Evolutionary conservation across 2,113 vertebrate genomes (phyloP), one percentile per base, ranked within the genome.

Genomic region (Balaeniceps rex): DNA sequence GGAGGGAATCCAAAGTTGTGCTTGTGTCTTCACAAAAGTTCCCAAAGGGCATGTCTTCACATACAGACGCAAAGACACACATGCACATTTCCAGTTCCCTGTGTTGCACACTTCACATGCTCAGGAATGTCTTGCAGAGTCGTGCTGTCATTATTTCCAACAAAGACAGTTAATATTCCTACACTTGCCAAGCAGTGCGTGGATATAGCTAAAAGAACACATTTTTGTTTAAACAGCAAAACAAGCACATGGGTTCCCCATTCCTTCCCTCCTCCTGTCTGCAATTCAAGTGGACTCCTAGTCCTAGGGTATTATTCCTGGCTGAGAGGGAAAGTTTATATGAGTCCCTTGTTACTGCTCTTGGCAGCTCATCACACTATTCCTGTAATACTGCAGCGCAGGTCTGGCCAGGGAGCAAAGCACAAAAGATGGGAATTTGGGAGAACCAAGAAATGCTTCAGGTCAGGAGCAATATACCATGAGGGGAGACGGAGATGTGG

Each of bases 351-450:
- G 92, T 94, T 97, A 88, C 46, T 29, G 69, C 57, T 91, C 66
- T 97, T 97, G 97, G 97, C 96, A 96, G 92, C 82, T 83, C 85
- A 88, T 95, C 93, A 91, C 55, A 74, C 71, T 94, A 6, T 91
- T 96, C 85, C 88, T 96, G 54, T 93, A 96, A 87, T 80, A 52
- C 72, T 92, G 69, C 82, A 96, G 93, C 51, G 36, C 61, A 91
- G 76, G 77, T 92, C 93, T 97, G 89, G 89, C 81, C 29, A 11
- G 87, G 65, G 82, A 93, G 88, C 63, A 91, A 78, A 93, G 55
- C 1, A 0, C 69, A 80, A n/a, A 52, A 88, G 83, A 78, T 83
- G 87, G 69, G 80, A 96, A 76, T 71, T n/a, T 49, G 81, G 68
- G 82, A 97, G 58, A 93, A 89, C 49, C 52, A 85, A 93, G 72